These are phyloP conservation scores for Prosapia bicincta DNA, from an alignment of 2,888 invertebrate genomes.

Conservation along the genomic window DNA sequence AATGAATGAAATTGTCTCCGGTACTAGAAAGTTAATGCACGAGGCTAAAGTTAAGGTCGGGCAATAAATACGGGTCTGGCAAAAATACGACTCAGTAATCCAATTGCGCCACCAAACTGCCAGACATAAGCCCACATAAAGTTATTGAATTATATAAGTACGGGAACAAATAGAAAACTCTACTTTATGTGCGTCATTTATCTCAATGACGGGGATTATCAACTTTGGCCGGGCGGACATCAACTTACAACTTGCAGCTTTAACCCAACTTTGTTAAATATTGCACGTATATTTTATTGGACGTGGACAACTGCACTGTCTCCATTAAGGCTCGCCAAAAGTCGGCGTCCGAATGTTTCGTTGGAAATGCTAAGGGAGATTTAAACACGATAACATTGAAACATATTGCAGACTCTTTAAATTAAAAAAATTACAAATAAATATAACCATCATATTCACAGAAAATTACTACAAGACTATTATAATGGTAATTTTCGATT, in stretches of 20 bases:
- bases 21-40: neutral
- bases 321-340: too few species aligned
- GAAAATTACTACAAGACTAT: too few species aligned
- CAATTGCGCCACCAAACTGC: neutral
- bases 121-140: neutral
- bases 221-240: neutral
- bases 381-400: too few species aligned
- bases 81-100: neutral
- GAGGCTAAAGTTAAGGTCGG: neutral
- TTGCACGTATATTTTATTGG: neutral
- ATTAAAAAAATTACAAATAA: too few species aligned
- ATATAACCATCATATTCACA: too few species aligned
- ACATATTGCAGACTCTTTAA: too few species aligned
- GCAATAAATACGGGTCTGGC: neutral
- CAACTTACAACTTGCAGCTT: neutral
- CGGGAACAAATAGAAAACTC: neutral
- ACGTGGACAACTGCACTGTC: neutral
- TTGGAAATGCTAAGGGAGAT: too few species aligned
- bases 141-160: neutral
- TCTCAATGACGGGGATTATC: neutral
- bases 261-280: neutral
- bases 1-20: neutral
- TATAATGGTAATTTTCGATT: too few species aligned
- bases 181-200: neutral
- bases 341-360: too few species aligned